Percentiles rank a stretch among this genome's conserved stretches.
Evolutionary conservation across 2,888 invertebrate genomes (phyloP).

Genomic region (Cataglyphis altisquamis): DNA sequence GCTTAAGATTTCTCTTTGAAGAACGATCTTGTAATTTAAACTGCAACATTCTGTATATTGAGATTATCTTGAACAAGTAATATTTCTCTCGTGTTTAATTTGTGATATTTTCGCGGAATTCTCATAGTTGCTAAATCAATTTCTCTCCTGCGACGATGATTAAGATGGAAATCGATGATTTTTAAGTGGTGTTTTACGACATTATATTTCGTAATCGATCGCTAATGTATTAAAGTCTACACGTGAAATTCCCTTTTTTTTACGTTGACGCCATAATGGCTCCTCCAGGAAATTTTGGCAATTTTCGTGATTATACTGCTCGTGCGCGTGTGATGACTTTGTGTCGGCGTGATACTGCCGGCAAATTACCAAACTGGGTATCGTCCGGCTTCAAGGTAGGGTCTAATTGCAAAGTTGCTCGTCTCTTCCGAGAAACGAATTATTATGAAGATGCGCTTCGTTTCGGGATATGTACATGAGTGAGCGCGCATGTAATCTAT

Average conservation of each 20-base stretch:
- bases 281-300: constrained; percentile 38
- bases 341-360: constrained; percentile 30
- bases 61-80: neutral
- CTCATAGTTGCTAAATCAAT: constrained; percentile 38
- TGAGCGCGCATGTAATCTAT: constrained; percentile 7
- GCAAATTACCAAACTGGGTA: constrained; percentile 76
- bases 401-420: constrained; percentile 73
- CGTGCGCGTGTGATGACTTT: constrained; percentile 45
- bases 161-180: constrained; percentile 19
- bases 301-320: constrained; percentile 56
- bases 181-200: constrained; percentile 17
- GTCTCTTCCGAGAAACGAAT: constrained; percentile 76
- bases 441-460: constrained; percentile 72
- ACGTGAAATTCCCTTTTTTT: neutral
- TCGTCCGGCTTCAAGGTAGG: constrained; percentile 70
- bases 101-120: constrained; percentile 16
- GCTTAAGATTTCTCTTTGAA: neutral
- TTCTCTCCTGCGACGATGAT: constrained; percentile 28
- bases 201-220: constrained; percentile 19
- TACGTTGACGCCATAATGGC: neutral
- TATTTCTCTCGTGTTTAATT: constrained; percentile 27
- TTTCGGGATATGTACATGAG: constrained; percentile 15
- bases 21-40: neutral
- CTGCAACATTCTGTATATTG: constrained; percentile 11
- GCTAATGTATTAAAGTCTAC: constrained; percentile 1